Evolutionary conservation across 2,113 vertebrate genomes (phyloP), one percentile per base, ranked within the genome.

Genomic region (Sinocyclocheilus rhinocerous): DNA sequence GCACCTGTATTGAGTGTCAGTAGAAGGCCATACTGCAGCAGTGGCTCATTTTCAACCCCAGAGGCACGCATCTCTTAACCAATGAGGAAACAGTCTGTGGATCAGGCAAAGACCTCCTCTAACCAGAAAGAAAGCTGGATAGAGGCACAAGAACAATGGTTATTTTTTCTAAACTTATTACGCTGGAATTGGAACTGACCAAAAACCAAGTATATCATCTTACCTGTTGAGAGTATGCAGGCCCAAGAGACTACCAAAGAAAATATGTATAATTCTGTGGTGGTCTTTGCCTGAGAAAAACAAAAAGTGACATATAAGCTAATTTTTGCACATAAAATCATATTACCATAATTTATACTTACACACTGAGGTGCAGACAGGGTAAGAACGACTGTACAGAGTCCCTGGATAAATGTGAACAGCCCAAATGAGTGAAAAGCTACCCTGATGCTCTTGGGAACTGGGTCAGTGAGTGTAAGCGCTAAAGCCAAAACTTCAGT

Each of bases 301-400:
- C 7, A 52, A 81, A n/a, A 36, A 12, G 63, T 15, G 45, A 84
- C 0, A n/a, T 1, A 59, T 72, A 24, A 33, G 29, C 29, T 45
- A 50, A 20, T 48, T 12, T 12, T 48, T 48, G 9, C 1, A n/a
- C 42, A 24, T 76, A 4, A 76, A 15, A 48, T 76, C 22, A 4
- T 16, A 76, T 4, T 50, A 76, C 16, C 10, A n/a, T 11, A 42
- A n/a, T 50, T 11, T 4, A 50, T 5, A 89, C 94, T 86, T 93
- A 97, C 96, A 84, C 96, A 97, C 76, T 94, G 85, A 24, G 91
- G 59, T 18, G 95, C 95, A 81, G 89, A 88, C 72, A 93, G 88
- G 4, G 96, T 97, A 76, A 97, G 55, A 69, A 95, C 88, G 26
- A 84, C 4, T 0, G 94, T 95, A 50, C 92, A 94, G 22, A 93